Conservation (phyloP, 30 jellyfish, hydroid and myxozoan species). For the Aurelia sp. region DNA sequence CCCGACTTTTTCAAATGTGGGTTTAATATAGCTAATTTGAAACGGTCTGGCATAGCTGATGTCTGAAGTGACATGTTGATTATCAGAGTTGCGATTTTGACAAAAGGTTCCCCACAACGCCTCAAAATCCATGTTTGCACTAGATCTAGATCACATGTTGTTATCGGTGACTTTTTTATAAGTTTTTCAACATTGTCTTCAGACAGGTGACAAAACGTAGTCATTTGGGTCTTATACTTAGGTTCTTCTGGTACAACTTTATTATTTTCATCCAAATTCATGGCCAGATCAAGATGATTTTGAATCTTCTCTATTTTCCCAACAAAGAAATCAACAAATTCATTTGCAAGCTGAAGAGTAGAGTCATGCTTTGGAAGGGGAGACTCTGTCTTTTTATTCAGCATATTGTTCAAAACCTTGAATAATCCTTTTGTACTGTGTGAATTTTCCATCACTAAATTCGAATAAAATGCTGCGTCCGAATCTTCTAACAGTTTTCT, state of each 20-base stretch:
- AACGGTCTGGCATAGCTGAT: slow-evolving; percentile 37
- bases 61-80: slow-evolving; percentile 29
- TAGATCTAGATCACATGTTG: slow-evolving; percentile 41
- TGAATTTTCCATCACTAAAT: slow-evolving; percentile 8
- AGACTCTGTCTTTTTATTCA: slow-evolving; percentile 15
- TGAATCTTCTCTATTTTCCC: slow-evolving; percentile 18
- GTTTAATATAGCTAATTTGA: slow-evolving; percentile 32
- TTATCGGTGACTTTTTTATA: slow-evolving; percentile 25
- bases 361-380: slow-evolving; percentile 8
- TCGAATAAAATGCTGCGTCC: slow-evolving; percentile 13
- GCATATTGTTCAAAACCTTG: neutral
- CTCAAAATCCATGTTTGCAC: slow-evolving; percentile 25
- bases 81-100: slow-evolving; percentile 21
- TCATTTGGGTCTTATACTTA: slow-evolving; percentile 13
- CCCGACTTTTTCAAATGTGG: slow-evolving; percentile 43
- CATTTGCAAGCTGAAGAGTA: slow-evolving; percentile 40
- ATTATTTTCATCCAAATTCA: slow-evolving; percentile 11
- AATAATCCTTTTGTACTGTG: neutral
- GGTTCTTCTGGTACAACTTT: slow-evolving; percentile 45
- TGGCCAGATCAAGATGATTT: slow-evolving; percentile 27
- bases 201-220: slow-evolving; percentile 16
- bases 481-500: slow-evolving; percentile 19
- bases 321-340: slow-evolving; percentile 36
- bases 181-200: slow-evolving; percentile 25
- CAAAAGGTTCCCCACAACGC: slow-evolving; percentile 21